These are phyloP conservation scores for Gephyroberyx darwinii DNA, from an alignment of 2,797 vertebrate genomes.

Conservation along the genomic window DNA sequence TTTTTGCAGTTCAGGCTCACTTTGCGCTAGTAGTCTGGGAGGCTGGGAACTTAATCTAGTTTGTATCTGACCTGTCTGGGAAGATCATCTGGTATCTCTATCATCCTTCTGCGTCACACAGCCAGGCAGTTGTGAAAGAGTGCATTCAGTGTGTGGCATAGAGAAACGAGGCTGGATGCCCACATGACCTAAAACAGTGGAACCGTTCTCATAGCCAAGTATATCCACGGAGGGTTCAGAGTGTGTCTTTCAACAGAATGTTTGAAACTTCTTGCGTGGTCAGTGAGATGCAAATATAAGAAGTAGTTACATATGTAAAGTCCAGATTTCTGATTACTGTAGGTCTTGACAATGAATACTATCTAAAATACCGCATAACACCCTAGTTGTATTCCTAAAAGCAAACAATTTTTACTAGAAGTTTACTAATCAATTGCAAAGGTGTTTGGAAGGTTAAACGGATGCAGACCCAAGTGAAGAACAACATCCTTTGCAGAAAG, in stretches of 20 bases:
- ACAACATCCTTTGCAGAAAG: neutral
- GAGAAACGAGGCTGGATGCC: conserved; percentile 45
- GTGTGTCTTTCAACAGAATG: conserved; percentile 3
- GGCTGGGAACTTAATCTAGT: conserved; percentile 33
- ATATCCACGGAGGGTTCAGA: conserved; percentile 17
- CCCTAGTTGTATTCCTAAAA: neutral
- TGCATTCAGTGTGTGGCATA: conserved; percentile 67
- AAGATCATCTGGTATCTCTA: conserved; percentile 41
- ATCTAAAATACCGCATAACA: too few relatives aligned
- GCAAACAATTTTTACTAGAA: neutral
- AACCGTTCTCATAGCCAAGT: conserved; percentile 32
- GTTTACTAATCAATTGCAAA: neutral
- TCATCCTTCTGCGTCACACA: conserved; percentile 67
- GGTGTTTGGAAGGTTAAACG: neutral
- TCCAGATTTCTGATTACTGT: neutral
- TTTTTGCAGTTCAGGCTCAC: neutral
- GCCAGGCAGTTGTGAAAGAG: conserved; percentile 66
- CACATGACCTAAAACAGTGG: conserved; percentile 66
- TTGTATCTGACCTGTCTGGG: conserved; percentile 29
- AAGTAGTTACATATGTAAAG: neutral
- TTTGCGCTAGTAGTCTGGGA: conserved; percentile 8
- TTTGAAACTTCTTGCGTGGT: conserved; percentile 6
- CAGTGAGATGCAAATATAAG: neutral
- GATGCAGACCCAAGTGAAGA: neutral
- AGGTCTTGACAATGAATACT: neutral